These are phyloP conservation scores for Polyploca ridens DNA, from an alignment of 2,888 invertebrate genomes.

Conservation along the genomic window DNA sequence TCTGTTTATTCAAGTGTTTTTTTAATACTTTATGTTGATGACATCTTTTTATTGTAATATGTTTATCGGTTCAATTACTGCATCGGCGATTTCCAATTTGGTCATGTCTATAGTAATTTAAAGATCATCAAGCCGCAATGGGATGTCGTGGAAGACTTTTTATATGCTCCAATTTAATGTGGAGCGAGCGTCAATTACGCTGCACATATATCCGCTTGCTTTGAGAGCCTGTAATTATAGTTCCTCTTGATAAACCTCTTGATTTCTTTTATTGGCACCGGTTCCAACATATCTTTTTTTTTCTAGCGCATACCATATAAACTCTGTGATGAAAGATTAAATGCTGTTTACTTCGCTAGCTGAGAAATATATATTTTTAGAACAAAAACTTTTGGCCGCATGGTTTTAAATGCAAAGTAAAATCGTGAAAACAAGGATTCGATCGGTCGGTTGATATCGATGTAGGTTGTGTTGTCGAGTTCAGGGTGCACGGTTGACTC, in stretches of 20 bases:
- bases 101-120: conserved; percentile 36
- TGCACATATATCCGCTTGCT: conserved; percentile 34
- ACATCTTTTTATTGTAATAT: background rate
- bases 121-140: conserved; percentile 19
- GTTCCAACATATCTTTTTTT: conserved; percentile 25
- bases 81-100: conserved; percentile 14
- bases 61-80: background rate
- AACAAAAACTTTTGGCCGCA: no score
- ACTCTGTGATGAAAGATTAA: background rate
- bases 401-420: conserved; percentile 24
- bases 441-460: conserved; percentile 53
- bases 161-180: conserved; percentile 43
- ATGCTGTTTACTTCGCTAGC: background rate
- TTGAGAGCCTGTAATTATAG: conserved; percentile 30
- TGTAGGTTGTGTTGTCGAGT: conserved; percentile 65
- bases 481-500: conserved; percentile 74
- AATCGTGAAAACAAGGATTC: conserved; percentile 56
- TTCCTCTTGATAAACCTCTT: conserved; percentile 25
- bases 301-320: conserved; percentile 11
- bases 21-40: background rate
- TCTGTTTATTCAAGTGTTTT: background rate
- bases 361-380: background rate
- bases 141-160: conserved; percentile 39
- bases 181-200: conserved; percentile 34
- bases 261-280: conserved; percentile 21